phyloP scores from a whole-genome alignment of 2,888 invertebrate genomes.

The Caenorhabditis zanzibari region DNA sequence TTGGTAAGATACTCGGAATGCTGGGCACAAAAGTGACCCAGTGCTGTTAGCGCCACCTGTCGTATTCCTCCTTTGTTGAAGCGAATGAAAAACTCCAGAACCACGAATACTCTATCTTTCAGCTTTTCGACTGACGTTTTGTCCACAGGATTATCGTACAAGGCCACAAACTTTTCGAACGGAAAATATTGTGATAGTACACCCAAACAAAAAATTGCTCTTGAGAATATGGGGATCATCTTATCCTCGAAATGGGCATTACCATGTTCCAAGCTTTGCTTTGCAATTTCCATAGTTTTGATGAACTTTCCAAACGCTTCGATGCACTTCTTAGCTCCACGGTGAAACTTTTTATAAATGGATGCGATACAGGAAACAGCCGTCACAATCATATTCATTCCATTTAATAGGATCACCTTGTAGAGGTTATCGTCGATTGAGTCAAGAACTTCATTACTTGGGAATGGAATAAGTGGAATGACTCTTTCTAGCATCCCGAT shows the following conservation, averaged over 20 bases:
- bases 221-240: conserved; percentile 48
- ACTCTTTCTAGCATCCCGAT: conserved; percentile 91
- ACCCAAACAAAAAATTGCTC: conserved; percentile 92
- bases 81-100: conserved; percentile 75
- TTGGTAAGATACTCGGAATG: conserved; percentile 77
- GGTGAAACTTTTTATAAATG: conserved; percentile 90
- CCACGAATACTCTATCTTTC: conserved; percentile 69
- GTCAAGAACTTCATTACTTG: conserved; percentile 95
- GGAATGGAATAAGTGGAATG: conserved; percentile 98
- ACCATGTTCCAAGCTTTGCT: conserved; percentile 40
- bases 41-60: conserved; percentile 73
- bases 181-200: conserved; percentile 95
- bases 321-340: conserved; percentile 62
- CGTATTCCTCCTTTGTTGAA: conserved; percentile 62
- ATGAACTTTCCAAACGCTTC: conserved; percentile 37
- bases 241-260: conserved; percentile 36
- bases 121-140: conserved; percentile 16
- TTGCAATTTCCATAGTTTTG: conserved; percentile 56
- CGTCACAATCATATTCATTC: conserved; percentile 86
- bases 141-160: conserved; percentile 1
- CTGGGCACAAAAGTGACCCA: conserved; percentile 81
- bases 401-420: conserved; percentile 58
- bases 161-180: conserved; percentile 86
- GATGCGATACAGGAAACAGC: conserved; percentile 97
- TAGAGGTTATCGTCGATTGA: conserved; percentile 85